Evolutionary conservation across 2,888 invertebrate species (phyloP).

Genomic region (Adelognathus sp.): DNA sequence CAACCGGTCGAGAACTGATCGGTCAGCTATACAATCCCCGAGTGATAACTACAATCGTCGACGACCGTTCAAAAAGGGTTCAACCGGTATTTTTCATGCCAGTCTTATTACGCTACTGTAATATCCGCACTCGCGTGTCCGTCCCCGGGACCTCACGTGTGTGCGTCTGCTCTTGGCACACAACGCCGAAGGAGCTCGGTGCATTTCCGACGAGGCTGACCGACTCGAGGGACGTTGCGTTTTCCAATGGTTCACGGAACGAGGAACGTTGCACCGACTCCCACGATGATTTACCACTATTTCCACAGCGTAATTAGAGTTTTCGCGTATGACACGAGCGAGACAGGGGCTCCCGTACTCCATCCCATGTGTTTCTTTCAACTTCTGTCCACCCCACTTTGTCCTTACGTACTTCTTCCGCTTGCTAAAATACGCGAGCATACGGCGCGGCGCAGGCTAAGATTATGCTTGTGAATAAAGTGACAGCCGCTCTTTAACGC

Average conservation of each 20-base stretch:
- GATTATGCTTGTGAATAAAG: slow-evolving; percentile 60
- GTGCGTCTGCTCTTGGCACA: background rate
- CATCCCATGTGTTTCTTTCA: slow-evolving; percentile 42
- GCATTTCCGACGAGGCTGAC: background rate
- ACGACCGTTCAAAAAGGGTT: slow-evolving; percentile 6
- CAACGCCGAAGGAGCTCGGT: background rate
- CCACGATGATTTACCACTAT: slow-evolving; percentile 61
- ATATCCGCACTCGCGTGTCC: background rate
- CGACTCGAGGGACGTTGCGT: slow-evolving; percentile 11
- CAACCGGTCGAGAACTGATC: slow-evolving; percentile 13
- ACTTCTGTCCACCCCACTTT: slow-evolving; percentile 14
- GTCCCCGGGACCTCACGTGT: background rate
- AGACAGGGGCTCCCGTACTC: slow-evolving; percentile 26
- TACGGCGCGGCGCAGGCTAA: slow-evolving; percentile 6
- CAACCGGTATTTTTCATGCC: background rate
- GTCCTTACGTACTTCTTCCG: slow-evolving; percentile 32
- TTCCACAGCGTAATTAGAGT: slow-evolving; percentile 59
- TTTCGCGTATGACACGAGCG: slow-evolving; percentile 55
- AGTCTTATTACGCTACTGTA: slow-evolving; percentile 3
- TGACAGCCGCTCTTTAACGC: slow-evolving; percentile 65
- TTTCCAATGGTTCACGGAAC: slow-evolving; percentile 29
- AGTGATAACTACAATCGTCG: background rate
- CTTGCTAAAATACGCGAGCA: slow-evolving; percentile 24
- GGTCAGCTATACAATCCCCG: slow-evolving; percentile 15
- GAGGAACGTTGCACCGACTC: slow-evolving; percentile 54